Percentiles rank a stretch among this genome's conserved stretches.
phyloP scores from a whole-genome alignment of 2,888 invertebrate species.

The Cephus pulcher region DNA sequence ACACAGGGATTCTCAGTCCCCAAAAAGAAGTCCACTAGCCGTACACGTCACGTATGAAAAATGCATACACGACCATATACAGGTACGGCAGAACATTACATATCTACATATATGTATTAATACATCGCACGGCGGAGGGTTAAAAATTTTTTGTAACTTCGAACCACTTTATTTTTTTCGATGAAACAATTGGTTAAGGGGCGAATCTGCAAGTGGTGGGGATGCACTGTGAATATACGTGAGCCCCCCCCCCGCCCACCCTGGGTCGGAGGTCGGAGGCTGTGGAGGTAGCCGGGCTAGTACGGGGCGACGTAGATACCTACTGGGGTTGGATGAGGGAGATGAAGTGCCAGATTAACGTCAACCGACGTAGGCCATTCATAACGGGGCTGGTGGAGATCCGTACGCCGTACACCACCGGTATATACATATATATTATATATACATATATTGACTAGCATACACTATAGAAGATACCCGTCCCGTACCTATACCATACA shows the following conservation, averaged over 20 bases:
- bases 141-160: background rate
- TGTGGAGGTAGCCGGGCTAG: slow-evolving; percentile 10
- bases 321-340: slow-evolving; percentile 13
- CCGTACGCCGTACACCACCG: background rate
- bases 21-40: too few species aligned
- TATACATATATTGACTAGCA: background rate
- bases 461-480: slow-evolving; percentile 44
- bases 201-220: background rate
- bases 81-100: too few species aligned
- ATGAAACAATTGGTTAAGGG: slow-evolving; percentile 45
- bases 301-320: slow-evolving; percentile 13
- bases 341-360: slow-evolving; percentile 51
- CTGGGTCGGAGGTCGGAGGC: slow-evolving; percentile 9
- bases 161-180: slow-evolving; percentile 22
- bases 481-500: background rate
- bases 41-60: too few species aligned
- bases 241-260: too few species aligned
- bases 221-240: background rate
- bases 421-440: background rate
- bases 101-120: background rate
- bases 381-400: slow-evolving; percentile 37
- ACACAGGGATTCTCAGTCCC: too few species aligned
- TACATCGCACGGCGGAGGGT: background rate
- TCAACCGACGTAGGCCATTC: slow-evolving; percentile 51
- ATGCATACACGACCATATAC: too few species aligned